These are phyloP conservation scores for Andrena cerasifolii DNA, from an alignment of 1,140 invertebrate species.

Conservation along the genomic window DNA sequence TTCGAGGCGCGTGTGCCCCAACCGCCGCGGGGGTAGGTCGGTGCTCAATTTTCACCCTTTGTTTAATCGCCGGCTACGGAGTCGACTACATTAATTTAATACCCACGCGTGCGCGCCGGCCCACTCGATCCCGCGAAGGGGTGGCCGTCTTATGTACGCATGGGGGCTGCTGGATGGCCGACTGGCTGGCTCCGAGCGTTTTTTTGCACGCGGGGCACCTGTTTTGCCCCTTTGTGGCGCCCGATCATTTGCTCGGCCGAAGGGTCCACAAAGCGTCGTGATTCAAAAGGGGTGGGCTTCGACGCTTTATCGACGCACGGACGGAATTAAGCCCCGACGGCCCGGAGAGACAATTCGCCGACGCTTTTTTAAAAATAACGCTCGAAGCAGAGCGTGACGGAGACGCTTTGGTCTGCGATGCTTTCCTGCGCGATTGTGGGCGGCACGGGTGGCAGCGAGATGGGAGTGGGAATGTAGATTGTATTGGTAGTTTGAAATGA, in stretches of 20 bases:
- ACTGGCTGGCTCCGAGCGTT: constrained; percentile 4
- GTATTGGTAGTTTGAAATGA: too few relatives aligned
- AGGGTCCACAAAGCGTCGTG: neutral
- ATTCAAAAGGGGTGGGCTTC: neutral
- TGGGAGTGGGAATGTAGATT: too few relatives aligned
- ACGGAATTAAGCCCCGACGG: constrained; percentile 19
- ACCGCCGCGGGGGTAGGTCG: constrained; percentile 36
- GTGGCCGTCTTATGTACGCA: constrained; percentile 46
- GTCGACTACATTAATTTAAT: constrained; percentile 81
- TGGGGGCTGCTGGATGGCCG: neutral
- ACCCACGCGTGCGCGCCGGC: constrained; percentile 67
- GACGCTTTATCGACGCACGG: constrained; percentile 10
- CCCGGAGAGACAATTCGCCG: neutral
- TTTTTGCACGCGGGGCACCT: constrained; percentile 25
- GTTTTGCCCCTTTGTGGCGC: neutral
- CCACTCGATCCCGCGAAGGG: constrained; percentile 30
- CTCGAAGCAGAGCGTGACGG: constrained; percentile 14
- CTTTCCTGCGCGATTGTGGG: constrained; percentile 2
- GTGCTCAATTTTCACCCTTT: constrained; percentile 81
- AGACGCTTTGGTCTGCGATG: neutral
- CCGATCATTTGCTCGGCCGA: neutral
- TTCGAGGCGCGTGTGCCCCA: constrained; percentile 21
- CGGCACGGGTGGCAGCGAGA: neutral
- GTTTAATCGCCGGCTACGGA: constrained; percentile 78
- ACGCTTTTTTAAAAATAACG: constrained; percentile 41